phyloP scores from a whole-genome alignment of 2,113 vertebrate species.

The Pseudorectes ferrugineus region DNA sequence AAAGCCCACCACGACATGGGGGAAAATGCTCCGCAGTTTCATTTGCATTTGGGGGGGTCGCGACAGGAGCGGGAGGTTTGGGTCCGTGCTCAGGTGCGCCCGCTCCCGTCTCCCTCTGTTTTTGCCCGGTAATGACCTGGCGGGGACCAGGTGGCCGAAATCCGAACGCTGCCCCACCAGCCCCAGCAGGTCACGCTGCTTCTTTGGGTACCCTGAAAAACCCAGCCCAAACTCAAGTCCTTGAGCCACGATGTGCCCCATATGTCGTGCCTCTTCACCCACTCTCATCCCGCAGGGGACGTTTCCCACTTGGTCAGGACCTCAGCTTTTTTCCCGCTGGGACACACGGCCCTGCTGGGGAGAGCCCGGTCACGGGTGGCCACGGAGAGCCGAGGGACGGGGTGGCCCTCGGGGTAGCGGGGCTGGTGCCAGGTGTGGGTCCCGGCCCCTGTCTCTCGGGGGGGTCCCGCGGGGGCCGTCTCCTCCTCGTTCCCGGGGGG shows the following conservation, averaged over 20 bases:
- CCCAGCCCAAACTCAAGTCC: not conserved
- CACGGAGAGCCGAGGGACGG: not conserved
- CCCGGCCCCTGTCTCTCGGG: too few relatives aligned
- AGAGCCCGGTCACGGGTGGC: not conserved
- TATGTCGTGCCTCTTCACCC: too few relatives aligned
- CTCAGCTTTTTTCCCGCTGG: not conserved
- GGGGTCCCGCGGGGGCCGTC: not conserved
- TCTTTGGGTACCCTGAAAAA: not conserved
- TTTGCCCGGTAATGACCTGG: not conserved
- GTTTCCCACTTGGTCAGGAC: not conserved
- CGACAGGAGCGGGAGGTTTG: not conserved
- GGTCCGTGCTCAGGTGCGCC: not conserved
- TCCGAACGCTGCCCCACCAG: fast-evolving
- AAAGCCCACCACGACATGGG: not conserved
- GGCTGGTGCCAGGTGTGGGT: fast-evolving
- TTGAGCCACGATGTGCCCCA: not conserved
- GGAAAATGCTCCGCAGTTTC: fast-evolving
- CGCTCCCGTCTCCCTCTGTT: fast-evolving
- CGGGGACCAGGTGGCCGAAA: not conserved
- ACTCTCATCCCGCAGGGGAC: fast-evolving
- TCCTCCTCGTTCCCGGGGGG: too few relatives aligned
- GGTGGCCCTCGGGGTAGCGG: fast-evolving
- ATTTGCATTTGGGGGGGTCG: not conserved
- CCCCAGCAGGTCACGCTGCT: not conserved
- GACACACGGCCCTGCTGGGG: not conserved